Base-by-base conservation (phyloP, 2,888 invertebrate genomes). In the Polylopha cassiicola region DNA sequence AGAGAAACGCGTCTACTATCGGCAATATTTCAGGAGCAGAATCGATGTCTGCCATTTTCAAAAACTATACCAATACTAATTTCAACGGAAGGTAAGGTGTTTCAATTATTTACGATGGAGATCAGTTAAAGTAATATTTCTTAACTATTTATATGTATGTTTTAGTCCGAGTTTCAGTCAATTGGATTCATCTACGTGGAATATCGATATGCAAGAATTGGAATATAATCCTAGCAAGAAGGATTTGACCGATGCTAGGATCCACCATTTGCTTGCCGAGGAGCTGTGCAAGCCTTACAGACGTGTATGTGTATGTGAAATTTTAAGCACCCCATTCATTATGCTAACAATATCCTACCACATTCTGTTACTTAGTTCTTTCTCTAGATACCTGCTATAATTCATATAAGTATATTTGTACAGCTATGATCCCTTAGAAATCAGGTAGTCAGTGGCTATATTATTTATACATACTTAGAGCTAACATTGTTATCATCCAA, bases 191-290 rank as follows among this genome's bases (percentile, higher is more conserved):
- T 94, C 93, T 48, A 92, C 92, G 0, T 94, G 95, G 90, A 96
- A 96, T 72, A 90, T 97, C 61, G 97, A 97, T 66, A 93, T 97
- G 89, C 95, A 95, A 71, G 96, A 97, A 65, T 77, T 97, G 64
- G 95, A 97, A 66, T 97, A 97, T 68, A 95, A 94, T 86, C 95
- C 95, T 33, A 94, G 95, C 39, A 93, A 92, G 68, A 96, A 95
- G 74, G 97, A 97, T 81, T 82, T 96, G 42, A 96, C 95, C 1
- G 97, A 97, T 73, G 95, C 95, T n/a, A 93, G 91, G 73, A 95
- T 97, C 53, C 97, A 97, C 75, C 97, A 97, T 75, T 87, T 98
- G 26, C 86, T 97, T 23, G 94, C 95, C 2, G 95, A 95, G 74
- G 95, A 95, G 73, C 81, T 95, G 23, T 92, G 92, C 76, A 95